Evolutionary conservation across 2,888 invertebrate species (phyloP).

Genomic region (Liopterus haemorrhoidalis): DNA sequence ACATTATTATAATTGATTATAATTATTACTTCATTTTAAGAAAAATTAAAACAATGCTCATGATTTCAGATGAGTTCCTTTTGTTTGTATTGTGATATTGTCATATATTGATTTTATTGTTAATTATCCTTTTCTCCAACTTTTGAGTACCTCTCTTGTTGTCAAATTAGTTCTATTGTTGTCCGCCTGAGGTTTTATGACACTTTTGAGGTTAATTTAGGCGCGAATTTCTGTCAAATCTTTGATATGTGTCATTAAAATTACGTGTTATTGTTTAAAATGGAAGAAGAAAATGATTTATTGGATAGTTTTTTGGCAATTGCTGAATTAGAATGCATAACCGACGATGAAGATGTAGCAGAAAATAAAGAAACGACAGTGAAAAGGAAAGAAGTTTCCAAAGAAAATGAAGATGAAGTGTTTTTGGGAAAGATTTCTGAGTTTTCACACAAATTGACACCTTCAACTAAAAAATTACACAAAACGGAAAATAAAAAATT

Average conservation of each 20-base stretch:
- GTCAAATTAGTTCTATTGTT: no score
- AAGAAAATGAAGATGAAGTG: conserved; percentile 18
- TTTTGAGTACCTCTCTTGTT: no score
- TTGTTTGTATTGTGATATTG: no score
- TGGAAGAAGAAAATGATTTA: conserved; percentile 13
- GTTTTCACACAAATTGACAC: conserved; percentile 32
- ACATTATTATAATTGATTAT: no score
- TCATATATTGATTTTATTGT: no score
- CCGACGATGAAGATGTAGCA: conserved; percentile 1
- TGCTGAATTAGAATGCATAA: no score
- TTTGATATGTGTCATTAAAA: background rate
- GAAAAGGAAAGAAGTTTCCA: conserved; percentile 15
- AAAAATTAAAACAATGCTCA: no score
- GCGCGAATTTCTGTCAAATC: conserved; percentile 12
- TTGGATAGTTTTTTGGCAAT: no score
- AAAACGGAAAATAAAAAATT: conserved; percentile 11
- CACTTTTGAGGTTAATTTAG: conserved; percentile 16
- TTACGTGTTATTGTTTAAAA: conserved; percentile 1
- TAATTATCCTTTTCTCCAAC: no score
- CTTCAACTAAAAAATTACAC: conserved; percentile 30
- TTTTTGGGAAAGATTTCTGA: conserved; percentile 20
- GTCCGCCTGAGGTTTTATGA: no score
- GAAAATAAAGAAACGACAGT: conserved; percentile 30
- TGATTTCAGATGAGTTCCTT: no score
- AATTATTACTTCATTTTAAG: no score